These are phyloP conservation scores for Ceraclea dissimilis DNA, from an alignment of 2,888 invertebrate species.

Conservation along the genomic window DNA sequence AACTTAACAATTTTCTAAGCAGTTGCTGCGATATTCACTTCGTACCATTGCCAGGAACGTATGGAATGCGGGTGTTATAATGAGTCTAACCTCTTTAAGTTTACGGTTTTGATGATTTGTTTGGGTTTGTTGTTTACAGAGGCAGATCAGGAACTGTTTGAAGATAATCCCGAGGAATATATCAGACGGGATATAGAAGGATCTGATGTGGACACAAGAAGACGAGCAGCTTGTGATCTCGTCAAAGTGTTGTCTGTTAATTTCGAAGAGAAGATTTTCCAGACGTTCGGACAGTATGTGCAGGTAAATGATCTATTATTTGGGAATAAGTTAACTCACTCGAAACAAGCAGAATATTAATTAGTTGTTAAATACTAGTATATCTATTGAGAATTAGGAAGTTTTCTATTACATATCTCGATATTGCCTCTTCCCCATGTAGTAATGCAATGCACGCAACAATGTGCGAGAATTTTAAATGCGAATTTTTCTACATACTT, in stretches of 20 bases:
- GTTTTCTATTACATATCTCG: too few species aligned
- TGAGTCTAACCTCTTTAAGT: too few species aligned
- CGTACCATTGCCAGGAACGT: too few species aligned
- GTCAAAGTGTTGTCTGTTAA: conserved; percentile 84
- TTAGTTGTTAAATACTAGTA: too few species aligned
- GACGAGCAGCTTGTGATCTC: conserved; percentile 94
- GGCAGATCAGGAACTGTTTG: conserved; percentile 93
- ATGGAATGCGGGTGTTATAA: not conserved
- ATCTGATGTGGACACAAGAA: conserved; percentile 92
- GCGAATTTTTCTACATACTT: too few species aligned
- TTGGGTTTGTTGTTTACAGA: conserved; percentile 48
- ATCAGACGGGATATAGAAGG: conserved; percentile 96
- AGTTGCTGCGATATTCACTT: not conserved
- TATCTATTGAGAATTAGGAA: too few species aligned
- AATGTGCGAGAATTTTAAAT: too few species aligned
- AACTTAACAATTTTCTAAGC: not conserved
- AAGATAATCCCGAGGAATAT: conserved; percentile 97
- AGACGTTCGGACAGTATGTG: conserved; percentile 81
- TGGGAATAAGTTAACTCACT: too few species aligned
- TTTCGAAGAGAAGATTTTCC: conserved; percentile 82
- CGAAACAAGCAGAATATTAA: too few species aligned
- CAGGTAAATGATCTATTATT: conserved; percentile 50
- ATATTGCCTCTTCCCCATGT: too few species aligned
- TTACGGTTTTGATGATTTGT: too few species aligned
- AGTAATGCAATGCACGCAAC: too few species aligned